Evolutionary conservation across 64 coral and sea anemone species (phyloP).

Genomic region (Exaiptasia diaphana): DNA sequence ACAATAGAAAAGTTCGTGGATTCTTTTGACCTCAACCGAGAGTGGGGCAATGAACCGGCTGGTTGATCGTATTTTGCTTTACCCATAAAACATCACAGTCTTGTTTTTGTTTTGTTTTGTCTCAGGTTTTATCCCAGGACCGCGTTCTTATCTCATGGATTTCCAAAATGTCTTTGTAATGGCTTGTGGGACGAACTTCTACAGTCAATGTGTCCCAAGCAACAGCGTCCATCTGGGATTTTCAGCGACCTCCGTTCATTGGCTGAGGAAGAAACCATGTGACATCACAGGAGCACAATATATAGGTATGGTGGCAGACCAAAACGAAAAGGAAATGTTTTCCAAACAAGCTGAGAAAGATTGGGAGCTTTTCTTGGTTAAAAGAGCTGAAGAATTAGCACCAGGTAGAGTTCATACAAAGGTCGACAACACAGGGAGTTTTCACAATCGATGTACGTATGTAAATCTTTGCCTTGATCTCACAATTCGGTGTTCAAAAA

Average conservation of each 20-base stretch:
- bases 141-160: constrained; percentile 10
- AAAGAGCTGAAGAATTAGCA: constrained; percentile 9
- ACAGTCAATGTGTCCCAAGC: constrained; percentile 9
- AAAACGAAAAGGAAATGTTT: constrained; percentile 12
- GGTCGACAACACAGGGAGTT: too few species aligned
- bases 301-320: not conserved
- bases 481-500: too few species aligned
- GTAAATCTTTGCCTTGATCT: too few species aligned
- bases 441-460: too few species aligned
- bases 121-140: constrained; percentile 34
- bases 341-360: constrained; percentile 21
- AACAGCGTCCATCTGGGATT: not conserved
- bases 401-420: constrained; percentile 4
- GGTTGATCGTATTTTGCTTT: too few species aligned
- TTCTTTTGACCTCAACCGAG: too few species aligned
- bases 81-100: too few species aligned
- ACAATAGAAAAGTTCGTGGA: too few species aligned
- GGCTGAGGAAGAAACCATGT: constrained; percentile 40
- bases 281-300: constrained; percentile 41
- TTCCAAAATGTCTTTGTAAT: constrained; percentile 37
- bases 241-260: constrained; percentile 14
- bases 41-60: too few species aligned
- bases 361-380: constrained; percentile 17
- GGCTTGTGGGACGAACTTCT: constrained; percentile 36
- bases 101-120: not conserved